Evolutionary conservation across 2,888 invertebrate species (phyloP).

Genomic region (Micropterix aruncella): DNA sequence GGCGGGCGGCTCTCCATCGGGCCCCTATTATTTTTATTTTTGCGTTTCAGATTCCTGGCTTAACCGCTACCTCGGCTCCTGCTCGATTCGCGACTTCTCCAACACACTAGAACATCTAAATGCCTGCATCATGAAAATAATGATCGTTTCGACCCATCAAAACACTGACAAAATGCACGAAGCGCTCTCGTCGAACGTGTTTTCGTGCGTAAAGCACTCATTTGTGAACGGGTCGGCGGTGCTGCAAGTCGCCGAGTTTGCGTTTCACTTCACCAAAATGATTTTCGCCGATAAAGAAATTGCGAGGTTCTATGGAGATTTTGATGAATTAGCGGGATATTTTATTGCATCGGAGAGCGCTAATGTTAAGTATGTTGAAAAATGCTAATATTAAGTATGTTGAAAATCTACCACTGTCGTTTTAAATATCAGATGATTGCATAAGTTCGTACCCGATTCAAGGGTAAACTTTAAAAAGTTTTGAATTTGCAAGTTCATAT

Average conservation of each 20-base stretch:
- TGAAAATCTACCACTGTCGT: too few species aligned
- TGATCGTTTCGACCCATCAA: constrained; percentile 9
- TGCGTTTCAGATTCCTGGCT: constrained; percentile 16
- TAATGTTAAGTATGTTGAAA: constrained; percentile 13
- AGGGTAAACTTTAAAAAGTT: too few species aligned
- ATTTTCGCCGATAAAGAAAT: constrained; percentile 11
- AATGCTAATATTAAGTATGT: too few species aligned
- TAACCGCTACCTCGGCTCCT: constrained; percentile 13
- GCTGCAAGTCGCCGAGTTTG: constrained; percentile 14
- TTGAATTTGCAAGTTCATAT: too few species aligned
- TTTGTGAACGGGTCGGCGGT: constrained; percentile 9
- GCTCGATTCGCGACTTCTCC: constrained; percentile 13
- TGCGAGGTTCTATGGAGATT: constrained; percentile 9
- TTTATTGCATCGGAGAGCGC: constrained; percentile 11
- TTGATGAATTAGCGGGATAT: constrained; percentile 11
- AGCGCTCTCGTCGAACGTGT: constrained; percentile 14
- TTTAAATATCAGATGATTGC: too few species aligned
- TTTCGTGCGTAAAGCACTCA: constrained; percentile 12
- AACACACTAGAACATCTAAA: constrained; percentile 14
- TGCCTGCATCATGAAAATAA: constrained; percentile 11
- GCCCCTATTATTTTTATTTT: constrained; percentile 1
- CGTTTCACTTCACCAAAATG: constrained; percentile 13
- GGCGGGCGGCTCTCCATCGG: neutral
- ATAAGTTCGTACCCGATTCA: too few species aligned
- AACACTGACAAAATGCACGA: constrained; percentile 10